Percentiles rank a stretch among this genome's conserved stretches.
Conservation (phyloP, 2,113 vertebrate genomes). For the Leptosomus discolor region DNA sequence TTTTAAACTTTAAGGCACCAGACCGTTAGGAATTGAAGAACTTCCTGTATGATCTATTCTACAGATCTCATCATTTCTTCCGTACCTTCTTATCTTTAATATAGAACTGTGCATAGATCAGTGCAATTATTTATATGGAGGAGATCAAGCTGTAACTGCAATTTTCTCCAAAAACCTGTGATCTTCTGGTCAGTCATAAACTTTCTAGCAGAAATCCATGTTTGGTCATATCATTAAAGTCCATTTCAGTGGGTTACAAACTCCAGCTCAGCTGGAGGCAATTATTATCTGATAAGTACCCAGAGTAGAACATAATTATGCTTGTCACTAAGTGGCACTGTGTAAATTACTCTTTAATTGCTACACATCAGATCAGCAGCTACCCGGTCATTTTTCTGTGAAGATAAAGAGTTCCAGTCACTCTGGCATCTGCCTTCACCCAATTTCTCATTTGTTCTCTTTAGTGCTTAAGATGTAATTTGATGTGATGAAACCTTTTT, state of each 20-base stretch:
- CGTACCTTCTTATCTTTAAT: neutral
- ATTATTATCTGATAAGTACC: slow-evolving; percentile 50
- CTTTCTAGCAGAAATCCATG: neutral
- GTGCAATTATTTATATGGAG: neutral
- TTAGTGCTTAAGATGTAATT: neutral
- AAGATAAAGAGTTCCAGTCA: neutral
- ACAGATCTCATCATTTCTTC: neutral
- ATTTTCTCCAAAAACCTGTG: neutral
- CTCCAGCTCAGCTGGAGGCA: slow-evolving; percentile 49
- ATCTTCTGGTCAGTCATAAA: neutral
- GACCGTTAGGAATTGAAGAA: neutral
- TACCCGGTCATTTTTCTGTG: slow-evolving; percentile 12
- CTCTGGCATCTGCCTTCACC: neutral
- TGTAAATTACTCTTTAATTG: slow-evolving; percentile 65
- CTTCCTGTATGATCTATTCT: neutral
- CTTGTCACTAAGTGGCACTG: slow-evolving; percentile 55
- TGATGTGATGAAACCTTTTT: neutral
- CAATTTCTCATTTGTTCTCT: neutral
- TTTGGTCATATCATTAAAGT: neutral
- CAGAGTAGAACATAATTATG: slow-evolving; percentile 53
- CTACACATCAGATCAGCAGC: slow-evolving; percentile 23
- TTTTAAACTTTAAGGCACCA: neutral
- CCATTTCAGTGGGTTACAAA: neutral
- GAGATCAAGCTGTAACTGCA: neutral
- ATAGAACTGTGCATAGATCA: neutral